Conservation (phyloP, 2,888 invertebrate genomes). For the Herminia tarsipennalis region DNA sequence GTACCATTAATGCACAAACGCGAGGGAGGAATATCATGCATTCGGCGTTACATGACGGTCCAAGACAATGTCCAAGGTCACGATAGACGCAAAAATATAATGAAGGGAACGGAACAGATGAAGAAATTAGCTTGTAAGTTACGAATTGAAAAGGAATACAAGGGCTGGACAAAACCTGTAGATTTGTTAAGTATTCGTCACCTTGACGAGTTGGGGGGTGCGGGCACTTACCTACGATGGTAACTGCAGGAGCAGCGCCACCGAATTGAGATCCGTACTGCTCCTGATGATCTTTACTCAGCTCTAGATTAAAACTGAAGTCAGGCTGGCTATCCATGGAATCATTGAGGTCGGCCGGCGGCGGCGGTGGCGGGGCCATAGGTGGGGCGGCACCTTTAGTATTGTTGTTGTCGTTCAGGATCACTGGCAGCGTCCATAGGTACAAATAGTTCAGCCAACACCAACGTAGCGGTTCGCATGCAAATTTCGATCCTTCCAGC, state of each 20-base stretch:
- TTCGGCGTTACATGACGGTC: no score
- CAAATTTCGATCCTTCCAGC: constrained; percentile 24
- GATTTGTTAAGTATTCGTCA: neutral
- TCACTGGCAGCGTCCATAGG: constrained; percentile 72
- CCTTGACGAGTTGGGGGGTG: no score
- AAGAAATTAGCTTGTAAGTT: neutral
- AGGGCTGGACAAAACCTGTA: neutral
- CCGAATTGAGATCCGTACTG: constrained; percentile 91
- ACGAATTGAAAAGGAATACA: neutral
- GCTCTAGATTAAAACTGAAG: constrained; percentile 89
- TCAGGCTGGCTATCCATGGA: constrained; percentile 74
- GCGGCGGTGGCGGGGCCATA: constrained; percentile 82
- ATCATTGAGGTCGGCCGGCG: constrained; percentile 67
- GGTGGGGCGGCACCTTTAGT: constrained; percentile 75
- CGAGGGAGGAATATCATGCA: no score
- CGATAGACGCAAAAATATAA: no score
- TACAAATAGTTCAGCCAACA: constrained; percentile 45
- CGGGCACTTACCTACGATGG: constrained; percentile 76
- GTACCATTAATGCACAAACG: no score
- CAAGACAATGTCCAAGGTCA: no score
- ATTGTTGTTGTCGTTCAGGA: constrained; percentile 69
- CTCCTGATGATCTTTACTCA: constrained; percentile 89
- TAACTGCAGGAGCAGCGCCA: constrained; percentile 60
- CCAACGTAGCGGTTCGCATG: constrained; percentile 23
- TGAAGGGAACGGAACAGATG: no score